Evolutionary conservation across 2,888 invertebrate genomes (phyloP).

Genomic region (Eristalinus sepulchralis): DNA sequence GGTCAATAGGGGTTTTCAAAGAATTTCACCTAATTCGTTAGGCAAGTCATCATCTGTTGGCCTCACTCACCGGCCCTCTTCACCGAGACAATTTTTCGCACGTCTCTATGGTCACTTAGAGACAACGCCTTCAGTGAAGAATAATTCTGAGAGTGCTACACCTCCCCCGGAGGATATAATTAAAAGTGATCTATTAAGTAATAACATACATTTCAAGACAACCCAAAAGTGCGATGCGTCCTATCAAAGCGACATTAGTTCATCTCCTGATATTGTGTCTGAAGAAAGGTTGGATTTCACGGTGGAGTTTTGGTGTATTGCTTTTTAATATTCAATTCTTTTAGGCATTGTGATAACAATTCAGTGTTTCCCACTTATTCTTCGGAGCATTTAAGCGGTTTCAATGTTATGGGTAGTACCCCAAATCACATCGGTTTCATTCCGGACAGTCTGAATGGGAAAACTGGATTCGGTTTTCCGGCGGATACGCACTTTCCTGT

Average conservation of each 20-base stretch:
- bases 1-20: conserved; percentile 44
- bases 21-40: conserved; percentile 27
- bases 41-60: conserved; percentile 40
- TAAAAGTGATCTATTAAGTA: conserved; percentile 32
- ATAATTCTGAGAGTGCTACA: conserved; percentile 17
- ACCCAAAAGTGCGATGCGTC: conserved; percentile 74
- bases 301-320: background rate
- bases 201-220: conserved; percentile 8
- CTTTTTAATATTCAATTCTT: conserved; percentile 44
- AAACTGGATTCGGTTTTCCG: conserved; percentile 75
- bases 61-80: conserved; percentile 83
- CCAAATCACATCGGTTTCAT: conserved; percentile 70
- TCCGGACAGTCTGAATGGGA: conserved; percentile 59
- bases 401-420: conserved; percentile 64
- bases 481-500: conserved; percentile 78
- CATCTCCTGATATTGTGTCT: conserved; percentile 79
- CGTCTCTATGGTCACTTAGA: conserved; percentile 91
- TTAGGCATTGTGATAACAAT: conserved; percentile 72
- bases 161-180: conserved; percentile 12
- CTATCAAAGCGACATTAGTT: conserved; percentile 79
- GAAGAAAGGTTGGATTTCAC: conserved; percentile 76
- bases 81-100: conserved; percentile 90
- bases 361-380: conserved; percentile 69
- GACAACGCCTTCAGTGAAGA: conserved; percentile 40
- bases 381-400: conserved; percentile 70